phyloP scores from a whole-genome alignment of 2,888 invertebrate genomes.

The Melanostoma scalare region DNA sequence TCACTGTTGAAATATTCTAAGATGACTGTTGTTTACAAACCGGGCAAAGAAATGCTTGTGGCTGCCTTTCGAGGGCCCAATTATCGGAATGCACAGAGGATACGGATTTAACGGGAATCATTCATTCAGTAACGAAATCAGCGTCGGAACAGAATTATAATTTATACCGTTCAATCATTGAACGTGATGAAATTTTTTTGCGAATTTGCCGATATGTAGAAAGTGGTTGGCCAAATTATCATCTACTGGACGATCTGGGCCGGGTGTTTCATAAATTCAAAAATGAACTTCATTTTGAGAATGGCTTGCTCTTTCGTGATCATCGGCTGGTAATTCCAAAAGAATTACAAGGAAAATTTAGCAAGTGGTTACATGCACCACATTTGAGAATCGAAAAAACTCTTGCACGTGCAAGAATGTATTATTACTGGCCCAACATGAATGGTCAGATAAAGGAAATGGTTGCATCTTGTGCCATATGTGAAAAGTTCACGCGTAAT shows the following conservation, averaged over 20 bases:
- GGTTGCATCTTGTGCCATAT: constrained; percentile 47
- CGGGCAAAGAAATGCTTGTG: constrained; percentile 69
- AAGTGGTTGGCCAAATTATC: constrained; percentile 24
- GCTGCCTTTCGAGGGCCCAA: constrained; percentile 74
- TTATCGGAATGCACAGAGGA: constrained; percentile 46
- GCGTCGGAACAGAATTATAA: constrained; percentile 31
- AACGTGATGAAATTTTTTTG: not conserved
- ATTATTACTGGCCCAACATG: constrained; percentile 77
- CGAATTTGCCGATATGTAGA: not conserved
- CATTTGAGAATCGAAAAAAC: constrained; percentile 37
- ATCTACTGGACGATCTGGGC: constrained; percentile 38
- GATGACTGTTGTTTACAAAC: constrained; percentile 34
- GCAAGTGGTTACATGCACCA: constrained; percentile 19
- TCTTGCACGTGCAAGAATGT: constrained; percentile 71
- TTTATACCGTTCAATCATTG: constrained; percentile 8
- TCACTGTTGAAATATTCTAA: constrained; percentile 41
- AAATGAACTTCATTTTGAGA: constrained; percentile 22
- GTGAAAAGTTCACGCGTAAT: constrained; percentile 65
- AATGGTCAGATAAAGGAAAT: constrained; percentile 75
- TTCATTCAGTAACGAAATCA: constrained; percentile 20
- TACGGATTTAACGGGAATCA: constrained; percentile 21
- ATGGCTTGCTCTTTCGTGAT: constrained; percentile 26
- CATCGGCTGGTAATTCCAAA: constrained; percentile 23
- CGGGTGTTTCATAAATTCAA: constrained; percentile 16
- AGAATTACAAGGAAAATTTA: not conserved